phyloP scores from a whole-genome alignment of 2,888 invertebrate species.

The Calameuta filiformis region DNA sequence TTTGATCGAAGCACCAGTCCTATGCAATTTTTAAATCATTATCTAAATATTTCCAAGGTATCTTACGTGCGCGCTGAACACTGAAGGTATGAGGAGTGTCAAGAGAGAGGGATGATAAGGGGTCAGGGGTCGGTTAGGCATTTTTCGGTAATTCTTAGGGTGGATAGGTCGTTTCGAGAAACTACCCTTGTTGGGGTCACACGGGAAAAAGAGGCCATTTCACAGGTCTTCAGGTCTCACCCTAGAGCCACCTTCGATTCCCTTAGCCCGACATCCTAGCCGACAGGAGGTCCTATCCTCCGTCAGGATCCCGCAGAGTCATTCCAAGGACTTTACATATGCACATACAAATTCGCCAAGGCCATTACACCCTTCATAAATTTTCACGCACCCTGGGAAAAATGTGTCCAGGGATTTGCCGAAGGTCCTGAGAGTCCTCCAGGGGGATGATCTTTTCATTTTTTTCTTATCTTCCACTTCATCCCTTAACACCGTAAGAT shows the following conservation, averaged over 20 bases:
- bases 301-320: too few species aligned
- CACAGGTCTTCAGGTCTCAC: conserved; percentile 33
- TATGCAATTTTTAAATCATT: background rate
- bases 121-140: conserved; percentile 28
- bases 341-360: too few species aligned
- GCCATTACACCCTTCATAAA: too few species aligned
- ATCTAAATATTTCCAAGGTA: too few species aligned
- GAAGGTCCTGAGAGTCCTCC: too few species aligned
- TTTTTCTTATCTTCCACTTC: too few species aligned
- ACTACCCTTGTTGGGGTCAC: conserved; percentile 29
- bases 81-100: conserved; percentile 21
- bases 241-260: conserved; percentile 22
- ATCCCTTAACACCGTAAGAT: too few species aligned
- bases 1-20: background rate
- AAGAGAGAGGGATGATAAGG: conserved; percentile 16
- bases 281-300: background rate
- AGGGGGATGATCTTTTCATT: too few species aligned
- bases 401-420: too few species aligned
- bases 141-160: conserved; percentile 29
- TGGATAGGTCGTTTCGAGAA: conserved; percentile 24
- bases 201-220: conserved; percentile 40
- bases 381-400: too few species aligned
- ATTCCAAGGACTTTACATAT: too few species aligned
- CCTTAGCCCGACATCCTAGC: background rate
- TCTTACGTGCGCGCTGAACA: too few species aligned